Evolutionary conservation across 2,113 vertebrate species (phyloP).

Genomic region (Crypturellus undulatus): DNA sequence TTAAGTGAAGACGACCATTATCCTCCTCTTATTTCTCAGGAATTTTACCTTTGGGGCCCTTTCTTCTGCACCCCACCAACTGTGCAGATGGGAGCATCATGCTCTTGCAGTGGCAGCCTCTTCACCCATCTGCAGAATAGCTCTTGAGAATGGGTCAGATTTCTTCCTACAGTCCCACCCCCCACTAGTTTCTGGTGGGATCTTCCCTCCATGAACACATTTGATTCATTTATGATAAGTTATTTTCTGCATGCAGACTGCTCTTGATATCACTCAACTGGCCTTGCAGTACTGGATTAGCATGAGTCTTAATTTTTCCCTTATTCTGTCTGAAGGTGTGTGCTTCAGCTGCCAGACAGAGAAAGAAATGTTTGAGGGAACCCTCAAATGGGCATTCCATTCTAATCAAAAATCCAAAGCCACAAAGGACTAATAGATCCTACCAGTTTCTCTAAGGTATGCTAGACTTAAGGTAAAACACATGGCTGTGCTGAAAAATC

Average conservation of each 20-base stretch:
- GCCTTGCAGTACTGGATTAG: background rate
- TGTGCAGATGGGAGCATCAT: background rate
- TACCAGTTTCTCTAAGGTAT: background rate
- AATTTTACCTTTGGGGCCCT: background rate
- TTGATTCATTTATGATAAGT: background rate
- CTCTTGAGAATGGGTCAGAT: background rate
- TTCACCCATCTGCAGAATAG: background rate
- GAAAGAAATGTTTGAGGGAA: background rate
- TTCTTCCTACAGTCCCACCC: background rate
- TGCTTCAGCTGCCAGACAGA: background rate
- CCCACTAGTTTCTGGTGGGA: background rate
- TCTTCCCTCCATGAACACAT: background rate
- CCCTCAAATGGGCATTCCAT: background rate
- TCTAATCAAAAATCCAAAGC: background rate
- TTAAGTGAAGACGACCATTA: background rate
- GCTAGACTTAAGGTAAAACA: background rate
- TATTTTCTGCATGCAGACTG: background rate
- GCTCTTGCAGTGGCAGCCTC: background rate
- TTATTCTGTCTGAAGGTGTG: background rate
- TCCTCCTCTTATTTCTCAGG: background rate
- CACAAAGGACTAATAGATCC: background rate
- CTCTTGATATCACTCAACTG: background rate
- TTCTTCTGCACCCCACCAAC: background rate
- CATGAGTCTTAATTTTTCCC: background rate
- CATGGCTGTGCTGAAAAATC: background rate